Base-by-base conservation (phyloP, 2,888 invertebrate genomes). In the Operophtera brumata region DNA sequence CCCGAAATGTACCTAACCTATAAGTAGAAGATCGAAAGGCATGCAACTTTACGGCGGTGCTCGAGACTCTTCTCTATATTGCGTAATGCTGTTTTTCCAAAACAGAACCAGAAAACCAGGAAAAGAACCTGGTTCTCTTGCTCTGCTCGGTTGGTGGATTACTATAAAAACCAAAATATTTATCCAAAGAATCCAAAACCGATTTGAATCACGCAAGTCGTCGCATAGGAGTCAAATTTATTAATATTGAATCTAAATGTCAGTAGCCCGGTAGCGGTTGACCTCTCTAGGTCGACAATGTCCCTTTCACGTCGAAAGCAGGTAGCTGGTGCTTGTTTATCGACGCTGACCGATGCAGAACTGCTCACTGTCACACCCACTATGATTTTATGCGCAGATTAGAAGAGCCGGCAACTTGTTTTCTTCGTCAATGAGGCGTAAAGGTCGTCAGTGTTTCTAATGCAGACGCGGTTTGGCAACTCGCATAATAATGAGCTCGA, bases 281-380 rank as follows among this genome's bases (percentile, higher is more conserved):
- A 57, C 56, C 54, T 59, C 54, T 50, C 36, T 46, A 61, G 62
- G 64, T 32, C 61, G 13, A 42, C 57, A 28, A 14, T 36, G 28
- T 49, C 36, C 35, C 14, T 25, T 28, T 49, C 36, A 42, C 36
- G 14, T 14, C n/a, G 36, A 30, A 49, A 47, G 32, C 28, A 13
- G 37, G 30, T 30, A 2, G 30, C 30, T 37, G 7, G 11, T 1
- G 20, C 11, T n/a, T 30, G 8, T 30, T 30, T 30, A 9, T 8
- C 30, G 30, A 9, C 30, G 8, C 9, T 30, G 1, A 8, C 30
- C 30, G 30, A 20, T 20, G 2, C 2, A 20, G 4, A 20, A 20
- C 20, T 20, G 20, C 20, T 20, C 20, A 20, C 20, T 3, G 4
- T 20, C 20, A 20, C 20, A 3, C 2, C 20, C 20, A 20, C 4